These are phyloP conservation scores for Manduca sexta DNA, from an alignment of 1,140 invertebrate genomes.

Conservation along the genomic window DNA sequence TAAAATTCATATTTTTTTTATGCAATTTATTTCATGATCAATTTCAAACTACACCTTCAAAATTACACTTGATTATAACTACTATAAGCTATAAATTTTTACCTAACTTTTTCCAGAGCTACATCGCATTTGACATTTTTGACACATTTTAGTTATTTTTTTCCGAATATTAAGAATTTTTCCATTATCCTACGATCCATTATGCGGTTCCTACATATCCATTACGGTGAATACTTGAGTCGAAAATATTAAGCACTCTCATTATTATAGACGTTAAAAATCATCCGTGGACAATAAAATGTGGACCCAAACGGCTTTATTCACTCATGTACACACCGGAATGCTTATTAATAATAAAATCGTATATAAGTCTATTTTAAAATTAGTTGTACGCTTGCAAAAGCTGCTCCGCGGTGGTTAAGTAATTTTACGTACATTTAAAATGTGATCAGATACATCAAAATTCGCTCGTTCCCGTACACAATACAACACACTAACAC, in stretches of 20 bases:
- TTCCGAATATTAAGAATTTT: too few species aligned
- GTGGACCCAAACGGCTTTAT: constrained; percentile 6
- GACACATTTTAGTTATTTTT: constrained; percentile 32
- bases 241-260: constrained; percentile 3
- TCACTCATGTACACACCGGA: constrained; percentile 16
- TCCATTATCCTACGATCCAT: constrained; percentile 46
- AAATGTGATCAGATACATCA: constrained; percentile 39
- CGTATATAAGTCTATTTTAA: constrained; percentile 40
- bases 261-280: constrained; percentile 11
- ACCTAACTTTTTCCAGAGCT: constrained; percentile 53
- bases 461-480: constrained; percentile 52
- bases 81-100: constrained; percentile 67
- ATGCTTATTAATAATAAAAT: constrained; percentile 32
- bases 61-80: constrained; percentile 71
- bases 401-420: constrained; percentile 63
- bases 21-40: constrained; percentile 63
- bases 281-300: constrained; percentile 12
- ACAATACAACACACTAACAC: constrained; percentile 21
- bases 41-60: constrained; percentile 72
- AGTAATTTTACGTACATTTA: constrained; percentile 37
- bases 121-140: constrained; percentile 56
- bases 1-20: constrained; percentile 39
- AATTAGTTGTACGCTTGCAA: constrained; percentile 59
- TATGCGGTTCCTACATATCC: constrained; percentile 55
- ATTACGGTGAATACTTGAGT: constrained; percentile 19